phyloP scores from a whole-genome alignment of 23 tunicate genomes.

The Phallusia fumigata region DNA sequence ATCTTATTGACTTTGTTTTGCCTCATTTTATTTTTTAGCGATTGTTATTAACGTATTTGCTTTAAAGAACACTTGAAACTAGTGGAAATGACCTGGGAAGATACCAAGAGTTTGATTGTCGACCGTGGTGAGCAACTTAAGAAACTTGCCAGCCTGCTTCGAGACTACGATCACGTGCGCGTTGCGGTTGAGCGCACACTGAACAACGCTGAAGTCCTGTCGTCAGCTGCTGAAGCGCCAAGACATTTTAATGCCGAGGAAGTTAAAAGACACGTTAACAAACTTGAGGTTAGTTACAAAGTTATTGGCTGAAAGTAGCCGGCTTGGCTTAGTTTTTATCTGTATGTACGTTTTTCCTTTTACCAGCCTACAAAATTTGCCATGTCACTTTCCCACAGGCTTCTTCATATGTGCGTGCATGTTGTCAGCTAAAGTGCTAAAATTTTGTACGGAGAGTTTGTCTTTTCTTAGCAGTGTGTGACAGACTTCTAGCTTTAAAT shows the following conservation, averaged over 20 bases:
- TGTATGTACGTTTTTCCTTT: no score
- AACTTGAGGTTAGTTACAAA: conserved; percentile 47
- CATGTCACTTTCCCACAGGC: no score
- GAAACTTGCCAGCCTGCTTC: conserved; percentile 40
- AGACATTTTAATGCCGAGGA: conserved; percentile 79
- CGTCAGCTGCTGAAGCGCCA: conserved; percentile 69
- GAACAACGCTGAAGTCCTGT: conserved; percentile 49
- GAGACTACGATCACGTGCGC: conserved; percentile 45
- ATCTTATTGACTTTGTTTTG: not conserved
- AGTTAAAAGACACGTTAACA: conserved; percentile 60
- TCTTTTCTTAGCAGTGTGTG: no score
- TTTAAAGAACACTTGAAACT: conserved; percentile 74
- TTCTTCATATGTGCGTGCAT: no score
- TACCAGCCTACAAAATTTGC: no score
- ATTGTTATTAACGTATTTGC: not conserved
- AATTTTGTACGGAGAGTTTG: no score
- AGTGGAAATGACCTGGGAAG: conserved; percentile 87
- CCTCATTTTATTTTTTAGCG: not conserved
- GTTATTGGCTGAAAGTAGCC: no score
- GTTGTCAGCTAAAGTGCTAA: no score
- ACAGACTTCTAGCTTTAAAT: no score
- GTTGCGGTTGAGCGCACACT: conserved; percentile 38
- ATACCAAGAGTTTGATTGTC: conserved; percentile 50
- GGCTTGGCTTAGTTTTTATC: no score
- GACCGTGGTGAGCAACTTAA: conserved; percentile 49